These are phyloP conservation scores for Eutrigla gurnardus DNA, from an alignment of 2,797 vertebrate species.

Conservation along the genomic window DNA sequence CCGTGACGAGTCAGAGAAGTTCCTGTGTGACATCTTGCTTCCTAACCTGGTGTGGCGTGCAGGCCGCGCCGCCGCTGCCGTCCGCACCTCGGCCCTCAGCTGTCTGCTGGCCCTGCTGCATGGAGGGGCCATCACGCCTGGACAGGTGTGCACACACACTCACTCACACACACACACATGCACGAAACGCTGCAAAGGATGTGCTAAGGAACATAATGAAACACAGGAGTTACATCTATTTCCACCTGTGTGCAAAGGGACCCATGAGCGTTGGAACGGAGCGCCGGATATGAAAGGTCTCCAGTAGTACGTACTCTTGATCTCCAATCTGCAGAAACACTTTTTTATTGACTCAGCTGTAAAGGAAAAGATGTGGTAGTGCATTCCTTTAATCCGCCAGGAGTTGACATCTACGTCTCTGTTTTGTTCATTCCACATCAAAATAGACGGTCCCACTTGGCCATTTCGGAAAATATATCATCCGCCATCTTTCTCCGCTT, in stretches of 20 bases:
- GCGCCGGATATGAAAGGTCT: conserved; percentile 19
- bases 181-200: not conserved
- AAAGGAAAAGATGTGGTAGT: conserved; percentile 54
- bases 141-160: conserved; percentile 82
- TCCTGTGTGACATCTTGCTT: conserved; percentile 88
- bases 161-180: not conserved
- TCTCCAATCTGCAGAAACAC: conserved; percentile 48
- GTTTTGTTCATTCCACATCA: conserved; percentile 69
- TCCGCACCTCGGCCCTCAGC: conserved; percentile 90
- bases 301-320: conserved; percentile 19
- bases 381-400: conserved; percentile 50
- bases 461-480: conserved; percentile 57
- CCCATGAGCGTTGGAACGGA: conserved; percentile 21
- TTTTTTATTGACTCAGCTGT: conserved; percentile 58
- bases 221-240: conserved; percentile 6
- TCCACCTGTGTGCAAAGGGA: conserved; percentile 30
- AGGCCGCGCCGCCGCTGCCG: conserved; percentile 90
- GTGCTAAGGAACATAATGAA: not conserved
- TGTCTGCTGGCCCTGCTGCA: conserved; percentile 92
- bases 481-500: conserved; percentile 46
- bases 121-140: conserved; percentile 82
- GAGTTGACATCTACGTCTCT: conserved; percentile 58
- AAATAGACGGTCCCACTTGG: conserved; percentile 55
- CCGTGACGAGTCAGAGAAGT: conserved; percentile 82
- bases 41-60: conserved; percentile 95